phyloP scores from a whole-genome alignment of 2,888 invertebrate species.

The Andrena hattorfiana region DNA sequence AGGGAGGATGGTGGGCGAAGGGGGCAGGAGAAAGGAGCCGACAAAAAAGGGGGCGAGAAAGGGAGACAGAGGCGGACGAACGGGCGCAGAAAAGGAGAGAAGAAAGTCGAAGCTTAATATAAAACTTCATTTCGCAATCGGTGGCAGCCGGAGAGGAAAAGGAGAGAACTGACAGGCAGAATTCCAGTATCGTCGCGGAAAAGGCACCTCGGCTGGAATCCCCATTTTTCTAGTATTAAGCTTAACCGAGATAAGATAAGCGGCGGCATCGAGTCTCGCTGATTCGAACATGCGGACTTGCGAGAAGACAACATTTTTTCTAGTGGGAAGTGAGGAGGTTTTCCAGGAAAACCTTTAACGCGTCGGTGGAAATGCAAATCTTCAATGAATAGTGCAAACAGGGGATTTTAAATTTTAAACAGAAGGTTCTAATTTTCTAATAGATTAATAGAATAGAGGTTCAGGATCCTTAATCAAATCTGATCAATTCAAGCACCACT shows the following conservation, averaged over 20 bases:
- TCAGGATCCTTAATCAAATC: too few relatives aligned
- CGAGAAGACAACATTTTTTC: constrained; percentile 2
- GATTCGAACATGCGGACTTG: constrained; percentile 6
- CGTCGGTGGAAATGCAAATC: neutral
- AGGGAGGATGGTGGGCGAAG: constrained; percentile 63
- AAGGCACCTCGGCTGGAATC: constrained; percentile 44
- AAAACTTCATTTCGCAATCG: constrained; percentile 85
- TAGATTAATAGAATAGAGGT: too few relatives aligned
- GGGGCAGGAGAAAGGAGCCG: constrained; percentile 61
- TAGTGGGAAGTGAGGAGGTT: neutral
- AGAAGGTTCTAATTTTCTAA: too few relatives aligned
- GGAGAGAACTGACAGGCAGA: constrained; percentile 77
- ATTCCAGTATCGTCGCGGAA: constrained; percentile 69
- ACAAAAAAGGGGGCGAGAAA: constrained; percentile 61
- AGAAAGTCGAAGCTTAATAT: constrained; percentile 82
- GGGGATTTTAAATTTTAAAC: too few relatives aligned
- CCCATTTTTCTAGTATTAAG: constrained; percentile 68
- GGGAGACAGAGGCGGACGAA: constrained; percentile 32
- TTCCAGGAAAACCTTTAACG: neutral
- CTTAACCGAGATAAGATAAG: constrained; percentile 51
- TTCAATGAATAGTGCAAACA: neutral
- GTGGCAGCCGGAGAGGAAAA: constrained; percentile 73
- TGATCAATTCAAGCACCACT: too few relatives aligned
- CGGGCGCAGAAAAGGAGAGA: constrained; percentile 42
- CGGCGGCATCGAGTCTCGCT: neutral